Evolutionary conservation across 2,797 vertebrate genomes (phyloP), one percentile per base, ranked within the genome.

Genomic region (Sebastes hubbsi): DNA sequence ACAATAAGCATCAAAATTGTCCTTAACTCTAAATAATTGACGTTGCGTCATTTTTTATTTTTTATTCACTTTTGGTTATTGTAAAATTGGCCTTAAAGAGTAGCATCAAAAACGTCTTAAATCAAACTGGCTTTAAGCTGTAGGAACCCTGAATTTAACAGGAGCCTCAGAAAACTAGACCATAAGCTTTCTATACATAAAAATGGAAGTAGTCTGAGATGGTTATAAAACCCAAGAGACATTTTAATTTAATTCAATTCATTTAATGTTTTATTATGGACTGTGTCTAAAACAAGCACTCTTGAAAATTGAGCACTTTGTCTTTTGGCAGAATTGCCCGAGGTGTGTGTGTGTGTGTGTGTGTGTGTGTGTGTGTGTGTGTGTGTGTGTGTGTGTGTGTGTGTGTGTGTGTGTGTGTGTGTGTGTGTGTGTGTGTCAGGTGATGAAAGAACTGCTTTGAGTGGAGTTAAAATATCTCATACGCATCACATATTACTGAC

Each of bases 211-310:
- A 55, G 72, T 46, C 61, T 16, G 65, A 36, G 70, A n/a, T 13
- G 78, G 82, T 82, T 83, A 58, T 85, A 80, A 88, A 90, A 77
- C 72, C 24, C 4, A 58, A n/a, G 65, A 80, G 68, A 79, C 79
- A 69, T 85, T 80, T 78, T 69, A 72, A 79, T 70, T 82, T 38
- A 77, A 80, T 82, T 81, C 46, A 77, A 78, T 86, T 84, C 59
- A 75, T 83, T 88, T 87, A 90, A 87, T 86, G 85, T 82, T 84
- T 88, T 81, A 73, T 87, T 88, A 86, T 88, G 87, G 85, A 88
- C 81, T 87, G 71, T 60, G 75, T 77, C 82, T 85, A 81, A 87
- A 91, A 84, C 83, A 80, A 82, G 89, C 90, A 91, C 88, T 90
- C 72, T 36, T 86, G 65, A 58, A 91, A 91, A 91, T 90, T 85